Evolutionary conservation across 2,113 vertebrate species (phyloP).

Genomic region (Gnathonemus longibarbis): DNA sequence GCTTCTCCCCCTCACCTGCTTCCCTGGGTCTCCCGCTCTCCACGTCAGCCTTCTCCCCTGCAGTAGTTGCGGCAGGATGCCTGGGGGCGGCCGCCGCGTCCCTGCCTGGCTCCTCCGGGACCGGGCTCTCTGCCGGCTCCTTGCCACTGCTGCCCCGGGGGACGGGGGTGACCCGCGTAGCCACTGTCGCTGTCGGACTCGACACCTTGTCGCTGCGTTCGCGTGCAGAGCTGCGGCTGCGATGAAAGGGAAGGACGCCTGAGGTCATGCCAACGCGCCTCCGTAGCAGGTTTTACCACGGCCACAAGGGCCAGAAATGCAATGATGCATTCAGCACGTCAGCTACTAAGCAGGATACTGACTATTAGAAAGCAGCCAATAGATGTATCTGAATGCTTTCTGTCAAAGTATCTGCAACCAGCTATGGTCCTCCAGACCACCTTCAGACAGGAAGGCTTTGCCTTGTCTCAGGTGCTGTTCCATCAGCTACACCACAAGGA

Average conservation of each 20-base stretch:
- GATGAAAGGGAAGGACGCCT: neutral
- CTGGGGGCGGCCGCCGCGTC: slow-evolving; percentile 67
- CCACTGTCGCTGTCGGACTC: slow-evolving; percentile 46
- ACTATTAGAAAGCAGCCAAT: neutral
- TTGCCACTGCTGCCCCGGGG: slow-evolving; percentile 70
- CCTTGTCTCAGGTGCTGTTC: neutral
- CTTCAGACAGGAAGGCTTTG: neutral
- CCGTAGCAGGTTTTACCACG: neutral
- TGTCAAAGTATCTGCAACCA: neutral
- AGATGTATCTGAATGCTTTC: neutral
- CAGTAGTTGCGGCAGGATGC: slow-evolving; percentile 65
- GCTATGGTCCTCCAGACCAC: neutral
- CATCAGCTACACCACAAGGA: neutral
- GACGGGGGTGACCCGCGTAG: slow-evolving; percentile 63
- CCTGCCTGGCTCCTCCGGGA: slow-evolving; percentile 67
- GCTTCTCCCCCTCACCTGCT: slow-evolving; percentile 54
- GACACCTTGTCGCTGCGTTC: slow-evolving; percentile 82
- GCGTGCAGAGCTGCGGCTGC: slow-evolving; percentile 66
- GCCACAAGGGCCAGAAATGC: neutral
- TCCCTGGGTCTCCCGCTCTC: slow-evolving; percentile 68
- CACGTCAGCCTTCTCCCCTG: slow-evolving; percentile 64
- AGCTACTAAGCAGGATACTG: neutral
- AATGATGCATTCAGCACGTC: neutral
- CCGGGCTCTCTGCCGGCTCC: slow-evolving; percentile 72
- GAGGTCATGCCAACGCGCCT: neutral